phyloP scores from a whole-genome alignment of 2,888 invertebrate genomes.

The Lathronympha strigana region DNA sequence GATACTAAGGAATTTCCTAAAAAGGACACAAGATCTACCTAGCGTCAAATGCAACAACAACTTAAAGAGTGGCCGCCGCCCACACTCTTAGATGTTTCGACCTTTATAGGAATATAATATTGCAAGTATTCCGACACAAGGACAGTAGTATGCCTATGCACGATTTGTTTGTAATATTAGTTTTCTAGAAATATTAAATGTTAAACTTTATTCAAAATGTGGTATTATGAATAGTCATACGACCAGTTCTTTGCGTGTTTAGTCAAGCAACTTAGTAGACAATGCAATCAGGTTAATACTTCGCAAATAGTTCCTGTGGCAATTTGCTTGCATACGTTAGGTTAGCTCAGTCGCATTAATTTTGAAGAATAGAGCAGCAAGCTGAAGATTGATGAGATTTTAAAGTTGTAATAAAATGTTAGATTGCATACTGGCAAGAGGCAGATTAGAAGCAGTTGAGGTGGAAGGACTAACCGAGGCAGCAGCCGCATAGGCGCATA shows the following conservation, averaged over 20 bases:
- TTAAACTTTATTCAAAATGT: background rate
- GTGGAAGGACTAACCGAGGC: slow-evolving; percentile 70
- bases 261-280: slow-evolving; percentile 22
- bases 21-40: slow-evolving; percentile 28
- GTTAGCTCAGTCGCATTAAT: slow-evolving; percentile 26
- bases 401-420: slow-evolving; percentile 14
- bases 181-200: background rate
- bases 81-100: slow-evolving; percentile 21
- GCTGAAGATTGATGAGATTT: slow-evolving; percentile 10
- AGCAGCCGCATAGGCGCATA: slow-evolving; percentile 82
- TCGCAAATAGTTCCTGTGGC: slow-evolving; percentile 28
- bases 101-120: slow-evolving; percentile 30
- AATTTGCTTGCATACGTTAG: slow-evolving; percentile 28
- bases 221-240: slow-evolving; percentile 24
- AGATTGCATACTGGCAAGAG: slow-evolving; percentile 7
- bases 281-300: slow-evolving; percentile 36
- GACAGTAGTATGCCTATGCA: slow-evolving; percentile 12
- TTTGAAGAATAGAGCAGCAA: slow-evolving; percentile 30
- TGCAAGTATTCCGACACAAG: slow-evolving; percentile 12
- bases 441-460: slow-evolving; percentile 27
- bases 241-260: slow-evolving; percentile 21
- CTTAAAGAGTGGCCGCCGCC: slow-evolving; percentile 31
- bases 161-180: background rate
- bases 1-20: slow-evolving; percentile 8
- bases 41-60: slow-evolving; percentile 30